Conservation (phyloP, 2,113 vertebrate genomes). For the Hippotragus niger region DNA sequence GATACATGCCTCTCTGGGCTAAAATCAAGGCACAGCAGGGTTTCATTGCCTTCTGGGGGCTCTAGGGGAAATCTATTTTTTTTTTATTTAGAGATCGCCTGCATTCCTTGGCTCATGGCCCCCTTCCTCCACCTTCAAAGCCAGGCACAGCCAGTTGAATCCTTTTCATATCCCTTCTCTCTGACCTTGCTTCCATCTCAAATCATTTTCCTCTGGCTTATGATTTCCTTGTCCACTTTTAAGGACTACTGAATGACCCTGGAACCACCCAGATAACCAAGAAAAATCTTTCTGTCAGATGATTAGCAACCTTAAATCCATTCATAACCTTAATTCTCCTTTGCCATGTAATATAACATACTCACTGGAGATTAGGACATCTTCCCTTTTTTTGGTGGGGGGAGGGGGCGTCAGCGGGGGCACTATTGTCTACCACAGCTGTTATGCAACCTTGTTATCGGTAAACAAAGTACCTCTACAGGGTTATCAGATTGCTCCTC, state of each 20-base stretch:
- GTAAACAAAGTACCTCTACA: not conserved
- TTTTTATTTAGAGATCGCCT: not conserved
- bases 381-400: not conserved
- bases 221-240: not conserved
- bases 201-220: not conserved
- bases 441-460: not conserved
- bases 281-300: not conserved
- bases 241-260: not conserved
- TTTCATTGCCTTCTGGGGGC: not conserved
- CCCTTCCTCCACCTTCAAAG: not conserved
- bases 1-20: not conserved
- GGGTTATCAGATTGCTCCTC: not conserved
- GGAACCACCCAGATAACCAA: not conserved
- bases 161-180: not conserved
- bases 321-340: not conserved
- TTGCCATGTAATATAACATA: not conserved
- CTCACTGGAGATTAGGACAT: not conserved
- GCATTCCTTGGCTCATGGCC: not conserved
- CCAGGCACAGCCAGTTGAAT: not conserved
- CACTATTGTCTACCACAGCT: not conserved
- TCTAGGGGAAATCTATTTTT: not conserved
- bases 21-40: not conserved
- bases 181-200: not conserved
- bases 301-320: not conserved
- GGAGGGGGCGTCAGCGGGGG: fast-evolving